Evolutionary conservation across 2,888 invertebrate genomes (phyloP), one percentile per base, ranked within the genome.

Genomic region (Pammene fasciana): DNA sequence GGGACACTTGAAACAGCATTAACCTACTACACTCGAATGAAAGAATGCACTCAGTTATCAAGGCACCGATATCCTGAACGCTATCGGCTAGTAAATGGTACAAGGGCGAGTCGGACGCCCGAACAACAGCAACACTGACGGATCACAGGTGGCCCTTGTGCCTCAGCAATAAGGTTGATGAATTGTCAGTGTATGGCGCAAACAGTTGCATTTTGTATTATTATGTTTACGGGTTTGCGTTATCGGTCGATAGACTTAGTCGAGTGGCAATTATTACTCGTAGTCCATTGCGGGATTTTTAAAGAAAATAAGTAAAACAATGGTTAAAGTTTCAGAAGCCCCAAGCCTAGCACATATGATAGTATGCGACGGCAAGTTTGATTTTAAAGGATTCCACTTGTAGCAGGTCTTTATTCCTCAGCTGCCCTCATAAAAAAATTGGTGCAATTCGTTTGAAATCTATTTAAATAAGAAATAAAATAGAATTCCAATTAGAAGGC

Each of bases 11-110:
- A 52, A 5, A 55, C 46, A 57, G 45, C 62, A 67, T 67, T 67
- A 60, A 48, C 70, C 62, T 52, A 62, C 59, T 46, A 65, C 38
- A 61, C 48, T 11, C 52, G 8, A 46, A 60, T 70, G 70, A 70
- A 70, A 70, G 70, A 65, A 54, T 48, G 59, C 70, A 70, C 38
- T 68, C 45, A 50, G 65, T 65, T 70, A 70, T 70, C 70, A 65
- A 65, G 54, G 70, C 60, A 41, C 46, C 60, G 60, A 70, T 70
- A 70, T 65, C 54, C 68, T 52, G 56, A 18, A n/a, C 38, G 38
- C 18, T 56, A 64, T 68, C 50, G 43, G 54, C 52, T 34, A n/a
- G 34, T 67, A 48, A 64, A 65, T 65, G 60, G 62, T 52, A 46
- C 64, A 67, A 71, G 60, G 60, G 57, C 64, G 64, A 52, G 56